A percentile compares a stretch with the other conserved stretches of the same genome.
These are phyloP conservation scores for Cylas formicarius DNA, from an alignment of 1,140 invertebrate genomes.

Conservation along the genomic window DNA sequence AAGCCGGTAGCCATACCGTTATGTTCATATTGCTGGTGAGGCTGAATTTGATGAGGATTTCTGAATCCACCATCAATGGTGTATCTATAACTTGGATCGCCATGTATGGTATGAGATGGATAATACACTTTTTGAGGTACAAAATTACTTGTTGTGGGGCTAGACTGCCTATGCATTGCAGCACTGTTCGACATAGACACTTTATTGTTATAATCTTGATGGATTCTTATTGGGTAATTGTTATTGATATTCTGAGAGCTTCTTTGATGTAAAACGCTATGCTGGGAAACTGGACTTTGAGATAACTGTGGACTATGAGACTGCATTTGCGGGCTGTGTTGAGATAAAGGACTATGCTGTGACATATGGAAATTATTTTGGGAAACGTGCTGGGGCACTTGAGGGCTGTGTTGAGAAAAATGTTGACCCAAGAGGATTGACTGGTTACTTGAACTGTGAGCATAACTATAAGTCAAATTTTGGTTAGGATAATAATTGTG, in stretches of 20 bases:
- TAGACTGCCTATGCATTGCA: slow-evolving; percentile 25
- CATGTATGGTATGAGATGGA: slow-evolving; percentile 21
- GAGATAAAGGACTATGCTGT: slow-evolving; percentile 17
- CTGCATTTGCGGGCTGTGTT: slow-evolving; percentile 10
- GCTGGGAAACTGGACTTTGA: slow-evolving; percentile 20
- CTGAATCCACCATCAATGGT: slow-evolving; percentile 18
- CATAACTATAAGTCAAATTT: slow-evolving; percentile 13
- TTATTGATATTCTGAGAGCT: slow-evolving; percentile 18
- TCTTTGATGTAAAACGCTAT: slow-evolving; percentile 18
- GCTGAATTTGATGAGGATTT: slow-evolving; percentile 36
- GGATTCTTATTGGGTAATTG: slow-evolving; percentile 7
- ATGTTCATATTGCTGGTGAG: slow-evolving; percentile 42
- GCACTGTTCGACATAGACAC: background rate
- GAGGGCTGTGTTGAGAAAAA: slow-evolving; percentile 8
- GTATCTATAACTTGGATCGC: slow-evolving; percentile 23
- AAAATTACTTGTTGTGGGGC: slow-evolving; percentile 22
- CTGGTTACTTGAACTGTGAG: slow-evolving; percentile 13
- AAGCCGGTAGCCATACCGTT: slow-evolving; percentile 34
- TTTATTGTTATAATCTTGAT: slow-evolving; percentile 15
- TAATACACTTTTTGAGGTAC: slow-evolving; percentile 21
- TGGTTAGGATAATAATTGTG: slow-evolving; percentile 8
- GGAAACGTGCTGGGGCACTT: slow-evolving; percentile 2
- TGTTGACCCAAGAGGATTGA: slow-evolving; percentile 9
- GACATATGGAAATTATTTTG: slow-evolving; percentile 19
- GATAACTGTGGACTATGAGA: slow-evolving; percentile 17